A percentile compares a stretch with the other conserved stretches of the same genome.
Evolutionary conservation across 1,140 invertebrate genomes (phyloP).

Genomic region (Diorhabda carinulata): DNA sequence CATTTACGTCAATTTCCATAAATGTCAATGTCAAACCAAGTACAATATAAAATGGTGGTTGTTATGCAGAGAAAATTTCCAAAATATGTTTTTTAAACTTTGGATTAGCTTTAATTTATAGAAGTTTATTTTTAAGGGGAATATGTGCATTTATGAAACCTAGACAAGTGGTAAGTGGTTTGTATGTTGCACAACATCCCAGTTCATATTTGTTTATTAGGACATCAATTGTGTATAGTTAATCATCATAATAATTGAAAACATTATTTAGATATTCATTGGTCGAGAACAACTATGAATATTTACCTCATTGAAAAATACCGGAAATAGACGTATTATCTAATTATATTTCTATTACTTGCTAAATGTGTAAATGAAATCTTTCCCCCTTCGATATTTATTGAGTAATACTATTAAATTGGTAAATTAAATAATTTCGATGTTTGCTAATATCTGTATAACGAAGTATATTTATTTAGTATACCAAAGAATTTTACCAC

Average conservation of each 20-base stretch:
- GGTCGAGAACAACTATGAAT: not conserved
- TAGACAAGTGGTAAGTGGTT: conserved; percentile 13
- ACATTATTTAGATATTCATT: not conserved
- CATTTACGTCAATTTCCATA: not conserved
- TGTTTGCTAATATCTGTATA: not conserved
- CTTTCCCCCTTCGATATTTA: not conserved
- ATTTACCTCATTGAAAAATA: not conserved
- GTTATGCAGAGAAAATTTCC: conserved; percentile 8
- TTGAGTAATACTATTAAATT: not conserved
- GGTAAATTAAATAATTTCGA: not conserved
- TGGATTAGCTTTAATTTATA: not conserved
- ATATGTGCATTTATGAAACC: conserved; percentile 19
- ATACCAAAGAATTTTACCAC: not conserved
- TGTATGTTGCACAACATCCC: not conserved
- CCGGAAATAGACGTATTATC: conserved; percentile 2
- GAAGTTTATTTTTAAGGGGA: not conserved
- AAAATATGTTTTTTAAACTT: conserved; percentile 20
- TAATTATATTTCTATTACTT: not conserved
- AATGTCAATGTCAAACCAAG: not conserved
- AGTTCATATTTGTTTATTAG: conserved; percentile 12
- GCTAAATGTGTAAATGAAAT: not conserved
- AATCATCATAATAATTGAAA: not conserved
- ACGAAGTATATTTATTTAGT: not conserved
- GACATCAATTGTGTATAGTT: conserved; percentile 6
- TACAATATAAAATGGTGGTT: conserved; percentile 19